Evolutionary conservation across 2,797 vertebrate species (phyloP), one percentile per base, ranked within the genome.

Genomic region (Lagorchestes hirsutus): DNA sequence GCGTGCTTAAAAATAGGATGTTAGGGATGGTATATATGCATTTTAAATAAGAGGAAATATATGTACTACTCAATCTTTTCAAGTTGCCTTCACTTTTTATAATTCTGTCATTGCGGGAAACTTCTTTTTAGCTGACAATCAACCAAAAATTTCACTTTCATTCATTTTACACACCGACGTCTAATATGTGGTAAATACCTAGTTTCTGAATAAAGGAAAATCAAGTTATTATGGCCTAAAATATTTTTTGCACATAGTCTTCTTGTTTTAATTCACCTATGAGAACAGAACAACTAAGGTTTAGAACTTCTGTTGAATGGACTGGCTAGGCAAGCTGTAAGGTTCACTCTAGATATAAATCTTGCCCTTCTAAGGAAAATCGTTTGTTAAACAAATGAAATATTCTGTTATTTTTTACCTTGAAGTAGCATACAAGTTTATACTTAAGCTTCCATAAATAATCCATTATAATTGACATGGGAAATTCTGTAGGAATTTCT

Each of bases 381-480:
- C 11, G 14, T 62, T 62, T 62, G 12, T 62, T 31, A 34, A 62
- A 3, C 31, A 34, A 91, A 3, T n/a, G 28, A 57, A 96, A 90
- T 55, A 11, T 14, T 96, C 5, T 46, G 97, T 92, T 93, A 52
- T n/a, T 90, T 93, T 90, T 58, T 97, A 94, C 54, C 52, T 93
- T 97, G 93, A 97, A 82, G 96, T 6, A 0, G 93, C 54, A 1
- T 46, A 58, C 91, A 92, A 50, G 92, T 96, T 97, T 97, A 98
- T 97, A 92, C 97, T 96, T 56, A 93, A 55, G 27, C 40, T 34
- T 95, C 98, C 97, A 92, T 94, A 97, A 94, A 96, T 94, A 27
- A 27, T 95, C 98, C 97, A 10, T 58, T 58, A 58, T 58, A 58
- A 58, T 28, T 58, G 98, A 99, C 14, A 98, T 96, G 34, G 98